These are phyloP conservation scores for Corythoichthys intestinalis DNA, from an alignment of 2,113 vertebrate genomes.

Conservation along the genomic window DNA sequence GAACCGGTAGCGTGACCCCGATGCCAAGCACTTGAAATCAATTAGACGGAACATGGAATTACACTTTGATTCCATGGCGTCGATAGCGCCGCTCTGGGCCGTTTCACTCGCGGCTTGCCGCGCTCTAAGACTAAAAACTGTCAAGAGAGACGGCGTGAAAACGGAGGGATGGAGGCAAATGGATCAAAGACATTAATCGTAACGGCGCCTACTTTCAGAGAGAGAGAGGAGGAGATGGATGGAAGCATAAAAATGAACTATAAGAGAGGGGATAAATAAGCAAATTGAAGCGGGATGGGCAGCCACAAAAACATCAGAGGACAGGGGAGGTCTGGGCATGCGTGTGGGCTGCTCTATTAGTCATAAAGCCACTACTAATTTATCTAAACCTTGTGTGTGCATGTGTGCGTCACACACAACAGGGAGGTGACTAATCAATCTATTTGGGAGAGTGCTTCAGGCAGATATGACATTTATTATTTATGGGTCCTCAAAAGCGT, in stretches of 20 bases:
- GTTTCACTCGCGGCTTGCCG: conserved; percentile 17
- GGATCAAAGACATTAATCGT: conserved; percentile 63
- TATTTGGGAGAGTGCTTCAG: conserved; percentile 29
- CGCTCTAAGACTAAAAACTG: background rate
- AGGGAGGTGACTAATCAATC: conserved; percentile 22
- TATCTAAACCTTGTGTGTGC: conserved; percentile 16
- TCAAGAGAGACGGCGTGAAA: conserved; percentile 22
- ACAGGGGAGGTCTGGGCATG: conserved; percentile 15
- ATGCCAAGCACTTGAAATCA: conserved; percentile 38
- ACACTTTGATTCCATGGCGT: conserved; percentile 41
- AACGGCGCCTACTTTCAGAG: conserved; percentile 44
- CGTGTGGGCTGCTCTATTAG: conserved; percentile 38
- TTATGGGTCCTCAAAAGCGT: conserved; percentile 27
- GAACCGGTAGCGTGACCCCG: conserved; percentile 21
- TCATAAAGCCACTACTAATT: conserved; percentile 48
- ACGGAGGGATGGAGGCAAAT: conserved; percentile 19
- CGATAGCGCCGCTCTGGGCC: conserved; percentile 47
- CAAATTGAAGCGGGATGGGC: conserved; percentile 13
- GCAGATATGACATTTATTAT: conserved; percentile 20
- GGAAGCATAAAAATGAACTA: conserved; percentile 25
- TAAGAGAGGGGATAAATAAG: conserved; percentile 41
- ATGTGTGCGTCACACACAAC: conserved; percentile 23
- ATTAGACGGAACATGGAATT: conserved; percentile 31
- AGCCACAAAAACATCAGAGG: conserved; percentile 10
- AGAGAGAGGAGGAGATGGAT: conserved; percentile 44